Base-by-base conservation (phyloP, 2,888 invertebrate genomes). In the Eristalinus sepulchralis region DNA sequence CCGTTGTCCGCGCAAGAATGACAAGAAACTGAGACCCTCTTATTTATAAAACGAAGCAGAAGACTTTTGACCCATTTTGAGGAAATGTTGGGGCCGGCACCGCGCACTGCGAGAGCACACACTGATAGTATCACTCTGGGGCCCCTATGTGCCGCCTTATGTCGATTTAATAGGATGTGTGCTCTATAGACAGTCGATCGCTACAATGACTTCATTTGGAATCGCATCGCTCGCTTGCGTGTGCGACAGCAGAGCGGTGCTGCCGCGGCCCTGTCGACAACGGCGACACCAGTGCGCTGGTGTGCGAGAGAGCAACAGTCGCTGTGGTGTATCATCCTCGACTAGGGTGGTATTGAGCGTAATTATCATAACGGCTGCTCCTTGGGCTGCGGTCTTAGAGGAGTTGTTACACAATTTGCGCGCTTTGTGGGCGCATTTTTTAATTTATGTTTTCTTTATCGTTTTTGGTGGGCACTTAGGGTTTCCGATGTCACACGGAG, bases 61-160 rank as follows among this genome's bases (percentile, higher is more conserved):
- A 91, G 91, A 91, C 92, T 92, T 92, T 92, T 92, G 92, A 92
- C 92, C 92, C 90, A 92, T 92, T 92, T 92, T 90, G 89, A 90
- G 90, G 89, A 90, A 91, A 90, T 90, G 90, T 88, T 90, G 90
- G 82, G 78, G 82, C 82, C 57, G 31, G 34, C 60, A 36, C 47
- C 17, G 17, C 17, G 47, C 6, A 11, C 13, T 13, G 24, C 47
- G 66, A 55, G 20, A 55, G 57, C 67, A 73, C 22, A 67, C 72
- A 67, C 53, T 60, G 71, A 83, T 79, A 82, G 63, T 47, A 79
- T 78, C 75, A 59, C 68, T 47, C 47, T 47, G 47, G 47, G 71
- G 70, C 76, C 80, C 55, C 62, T 67, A 84, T 66, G 71, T 2
- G 17, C 47, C 34, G 36, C 59, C 36, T 39, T 36, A 34, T 57